A percentile compares a stretch with the other conserved stretches of the same genome.
These are phyloP conservation scores for Eidolon helvum DNA, from an alignment of 2,113 vertebrate species.

Conservation along the genomic window DNA sequence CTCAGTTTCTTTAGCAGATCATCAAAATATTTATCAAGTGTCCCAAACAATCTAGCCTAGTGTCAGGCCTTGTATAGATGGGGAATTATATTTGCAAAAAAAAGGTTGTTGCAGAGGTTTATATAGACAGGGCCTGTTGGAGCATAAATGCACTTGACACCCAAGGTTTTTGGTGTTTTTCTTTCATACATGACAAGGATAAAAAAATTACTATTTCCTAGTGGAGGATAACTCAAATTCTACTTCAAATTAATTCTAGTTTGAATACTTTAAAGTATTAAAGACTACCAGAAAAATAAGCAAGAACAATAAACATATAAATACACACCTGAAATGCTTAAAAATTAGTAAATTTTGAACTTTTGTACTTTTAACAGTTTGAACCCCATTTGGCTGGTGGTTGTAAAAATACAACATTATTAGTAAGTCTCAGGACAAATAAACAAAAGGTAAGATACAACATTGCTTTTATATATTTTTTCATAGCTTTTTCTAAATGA, in stretches of 20 bases:
- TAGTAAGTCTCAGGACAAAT: not conserved
- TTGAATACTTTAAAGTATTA: not conserved
- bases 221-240: not conserved
- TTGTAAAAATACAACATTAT: slow-evolving; percentile 13
- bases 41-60: not conserved
- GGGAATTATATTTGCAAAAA: not conserved
- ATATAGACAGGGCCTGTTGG: not conserved
- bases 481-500: not conserved
- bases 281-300: not conserved
- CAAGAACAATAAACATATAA: not conserved
- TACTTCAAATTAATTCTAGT: not conserved
- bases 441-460: not conserved
- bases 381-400: not conserved
- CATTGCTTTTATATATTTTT: not conserved
- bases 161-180: not conserved
- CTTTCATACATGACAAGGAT: not conserved
- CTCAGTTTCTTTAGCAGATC: not conserved
- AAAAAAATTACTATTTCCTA: not conserved
- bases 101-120: not conserved
- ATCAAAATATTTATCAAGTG: not conserved
- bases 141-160: not conserved
- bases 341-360: not conserved
- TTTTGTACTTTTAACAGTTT: not conserved
- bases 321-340: not conserved
- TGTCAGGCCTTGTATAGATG: not conserved